Evolutionary conservation across 1,140 invertebrate genomes (phyloP).

Genomic region (Choristoneura fumiferana): DNA sequence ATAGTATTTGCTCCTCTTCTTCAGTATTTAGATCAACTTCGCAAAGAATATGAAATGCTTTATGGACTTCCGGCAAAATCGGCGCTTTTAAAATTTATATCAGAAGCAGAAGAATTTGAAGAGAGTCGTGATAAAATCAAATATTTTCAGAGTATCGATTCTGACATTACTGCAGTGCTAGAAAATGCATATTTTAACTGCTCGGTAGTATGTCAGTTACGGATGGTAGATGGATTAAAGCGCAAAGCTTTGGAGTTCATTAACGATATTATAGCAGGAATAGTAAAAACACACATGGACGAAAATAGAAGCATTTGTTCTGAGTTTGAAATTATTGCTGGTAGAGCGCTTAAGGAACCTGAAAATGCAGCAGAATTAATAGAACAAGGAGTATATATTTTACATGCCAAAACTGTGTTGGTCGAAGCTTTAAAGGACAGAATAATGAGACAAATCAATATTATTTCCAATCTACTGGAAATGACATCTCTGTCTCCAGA

Average conservation of each 20-base stretch:
- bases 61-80: constrained; percentile 53
- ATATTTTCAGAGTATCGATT: constrained; percentile 80
- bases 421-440: constrained; percentile 81
- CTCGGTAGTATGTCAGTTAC: constrained; percentile 58
- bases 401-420: constrained; percentile 80
- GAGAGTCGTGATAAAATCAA: constrained; percentile 80
- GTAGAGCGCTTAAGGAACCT: constrained; percentile 81
- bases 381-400: constrained; percentile 83
- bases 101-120: constrained; percentile 72
- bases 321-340: constrained; percentile 81
- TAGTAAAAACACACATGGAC: constrained; percentile 60
- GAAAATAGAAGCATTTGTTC: constrained; percentile 82
- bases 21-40: constrained; percentile 58
- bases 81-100: constrained; percentile 52
- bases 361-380: constrained; percentile 85
- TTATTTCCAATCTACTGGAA: constrained; percentile 83
- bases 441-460: constrained; percentile 81
- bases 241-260: constrained; percentile 60
- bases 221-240: constrained; percentile 68
- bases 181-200: constrained; percentile 82
- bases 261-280: constrained; percentile 63
- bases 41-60: constrained; percentile 58
- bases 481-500: constrained; percentile 82
- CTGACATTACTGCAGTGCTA: constrained; percentile 79
- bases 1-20: constrained; percentile 58